A percentile compares a stretch with the other conserved stretches of the same genome.
Evolutionary conservation across 2,888 invertebrate species (phyloP).

Genomic region (Lithodes maja): DNA sequence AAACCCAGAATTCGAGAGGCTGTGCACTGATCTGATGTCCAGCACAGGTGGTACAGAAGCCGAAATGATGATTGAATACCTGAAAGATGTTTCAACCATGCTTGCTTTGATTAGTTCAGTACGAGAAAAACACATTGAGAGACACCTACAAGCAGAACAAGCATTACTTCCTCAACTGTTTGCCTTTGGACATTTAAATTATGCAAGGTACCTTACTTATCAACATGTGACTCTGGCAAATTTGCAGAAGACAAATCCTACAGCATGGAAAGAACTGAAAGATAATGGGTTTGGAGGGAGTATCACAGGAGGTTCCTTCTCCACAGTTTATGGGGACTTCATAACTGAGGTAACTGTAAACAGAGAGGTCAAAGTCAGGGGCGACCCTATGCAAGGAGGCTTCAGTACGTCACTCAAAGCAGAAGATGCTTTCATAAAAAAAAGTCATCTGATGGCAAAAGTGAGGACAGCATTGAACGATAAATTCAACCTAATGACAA

Average conservation of each 20-base stretch:
- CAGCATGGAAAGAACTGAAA: constrained; percentile 22
- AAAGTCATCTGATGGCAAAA: constrained; percentile 36
- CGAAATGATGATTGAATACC: constrained; percentile 23
- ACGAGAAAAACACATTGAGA: constrained; percentile 30
- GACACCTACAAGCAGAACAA: constrained; percentile 21
- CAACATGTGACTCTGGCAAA: constrained; percentile 30
- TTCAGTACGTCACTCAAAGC: constrained; percentile 9
- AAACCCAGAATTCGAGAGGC: neutral
- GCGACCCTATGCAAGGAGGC: constrained; percentile 26
- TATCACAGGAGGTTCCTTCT: constrained; percentile 18
- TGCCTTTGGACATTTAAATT: constrained; percentile 36
- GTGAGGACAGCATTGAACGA: constrained; percentile 11
- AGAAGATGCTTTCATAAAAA: constrained; percentile 14
- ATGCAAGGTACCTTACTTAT: constrained; percentile 27
- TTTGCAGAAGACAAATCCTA: constrained; percentile 2
- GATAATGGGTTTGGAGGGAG: constrained; percentile 25
- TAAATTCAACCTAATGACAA: constrained; percentile 1
- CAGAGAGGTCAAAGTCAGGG: constrained; percentile 35
- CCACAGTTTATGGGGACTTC: constrained; percentile 27
- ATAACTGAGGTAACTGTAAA: constrained; percentile 12
- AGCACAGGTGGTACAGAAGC: constrained; percentile 29
- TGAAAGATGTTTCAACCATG: constrained; percentile 29
- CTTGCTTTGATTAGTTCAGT: constrained; percentile 30
- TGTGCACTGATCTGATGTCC: constrained; percentile 20
- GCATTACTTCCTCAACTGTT: constrained; percentile 25